Conservation (phyloP, 2,888 invertebrate species). For the Timandra comae region DNA sequence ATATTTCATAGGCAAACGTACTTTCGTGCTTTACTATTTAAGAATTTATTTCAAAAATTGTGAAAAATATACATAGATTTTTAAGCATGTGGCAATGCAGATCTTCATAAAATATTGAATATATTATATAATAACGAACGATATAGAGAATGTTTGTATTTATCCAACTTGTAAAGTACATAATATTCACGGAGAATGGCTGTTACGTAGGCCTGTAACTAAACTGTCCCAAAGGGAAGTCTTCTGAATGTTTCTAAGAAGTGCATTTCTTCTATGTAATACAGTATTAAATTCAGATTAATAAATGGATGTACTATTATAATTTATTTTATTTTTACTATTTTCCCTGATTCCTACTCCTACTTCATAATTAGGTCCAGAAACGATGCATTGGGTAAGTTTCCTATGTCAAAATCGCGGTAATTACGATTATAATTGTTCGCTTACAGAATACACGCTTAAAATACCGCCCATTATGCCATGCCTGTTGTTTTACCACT, state of each 20-base stretch:
- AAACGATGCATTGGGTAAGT: too few species aligned
- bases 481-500: too few species aligned
- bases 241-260: constrained; percentile 93
- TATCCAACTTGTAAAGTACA: constrained; percentile 56
- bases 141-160: constrained; percentile 52
- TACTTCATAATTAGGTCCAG: too few species aligned
- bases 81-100: constrained; percentile 78
- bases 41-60: constrained; percentile 61
- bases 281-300: constrained; percentile 88
- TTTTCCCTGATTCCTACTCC: too few species aligned
- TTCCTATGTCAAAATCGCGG: too few species aligned
- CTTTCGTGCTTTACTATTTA: constrained; percentile 64
- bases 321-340: constrained; percentile 15
- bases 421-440: too few species aligned
- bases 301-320: constrained; percentile 73
- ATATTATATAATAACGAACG: constrained; percentile 46
- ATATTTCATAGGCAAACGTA: constrained; percentile 63
- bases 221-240: constrained; percentile 79
- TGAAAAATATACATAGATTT: constrained; percentile 76
- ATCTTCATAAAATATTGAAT: constrained; percentile 69
- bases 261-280: constrained; percentile 95
- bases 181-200: constrained; percentile 50
- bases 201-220: constrained; percentile 52
- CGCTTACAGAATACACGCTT: too few species aligned
- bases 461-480: too few species aligned